Evolutionary conservation across 37 sponge, comb jelly and placozoan genomes (phyloP).

Genomic region (Dysidea cf. avara): DNA sequence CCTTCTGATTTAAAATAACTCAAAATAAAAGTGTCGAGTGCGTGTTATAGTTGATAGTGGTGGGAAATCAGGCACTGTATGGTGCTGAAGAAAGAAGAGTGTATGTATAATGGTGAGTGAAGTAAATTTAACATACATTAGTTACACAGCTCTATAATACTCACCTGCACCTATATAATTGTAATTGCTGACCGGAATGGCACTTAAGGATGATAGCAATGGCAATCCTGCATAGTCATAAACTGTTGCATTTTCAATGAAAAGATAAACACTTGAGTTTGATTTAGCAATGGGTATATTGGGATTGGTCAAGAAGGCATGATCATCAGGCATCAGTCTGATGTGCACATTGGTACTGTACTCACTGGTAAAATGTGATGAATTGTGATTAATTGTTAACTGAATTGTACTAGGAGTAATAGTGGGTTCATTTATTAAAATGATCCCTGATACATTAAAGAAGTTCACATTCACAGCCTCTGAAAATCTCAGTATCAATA

Average conservation of each 20-base stretch:
- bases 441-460: constrained; percentile 44
- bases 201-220: no score
- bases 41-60: no score
- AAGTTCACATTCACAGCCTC: constrained; percentile 65
- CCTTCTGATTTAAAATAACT: no score
- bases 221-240: constrained; percentile 41
- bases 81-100: no score
- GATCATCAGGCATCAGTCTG: constrained; percentile 45
- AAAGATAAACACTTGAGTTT: constrained; percentile 42
- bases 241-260: constrained; percentile 29
- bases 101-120: no score
- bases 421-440: constrained; percentile 27
- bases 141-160: no score
- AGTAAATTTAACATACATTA: no score
- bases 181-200: no score
- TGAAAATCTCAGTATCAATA: constrained; percentile 69
- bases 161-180: no score
- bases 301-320: constrained; percentile 46
- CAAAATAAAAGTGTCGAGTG: no score
- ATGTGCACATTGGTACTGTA: constrained; percentile 38
- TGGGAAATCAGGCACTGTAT: no score
- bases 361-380: constrained; percentile 12
- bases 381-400: constrained; percentile 15
- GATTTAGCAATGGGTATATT: constrained; percentile 54
- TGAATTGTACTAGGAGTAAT: background rate